A percentile compares a stretch with the other conserved stretches of the same genome.
Evolutionary conservation across 2,113 vertebrate genomes (phyloP).

Genomic region (Oxygymnocypris stewartii): DNA sequence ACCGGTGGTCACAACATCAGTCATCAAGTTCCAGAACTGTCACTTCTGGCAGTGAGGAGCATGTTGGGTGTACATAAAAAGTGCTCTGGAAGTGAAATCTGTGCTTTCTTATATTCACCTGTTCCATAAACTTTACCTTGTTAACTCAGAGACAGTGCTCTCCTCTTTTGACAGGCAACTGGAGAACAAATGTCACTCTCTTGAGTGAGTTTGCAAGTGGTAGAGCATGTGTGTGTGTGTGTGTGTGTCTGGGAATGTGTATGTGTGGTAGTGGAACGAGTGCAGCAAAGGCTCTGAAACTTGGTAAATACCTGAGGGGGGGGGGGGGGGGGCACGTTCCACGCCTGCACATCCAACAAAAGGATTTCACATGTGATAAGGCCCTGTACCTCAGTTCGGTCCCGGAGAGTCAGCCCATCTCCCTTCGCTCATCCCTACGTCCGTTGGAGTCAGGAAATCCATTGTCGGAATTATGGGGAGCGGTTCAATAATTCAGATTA

Average conservation of each 20-base stretch:
- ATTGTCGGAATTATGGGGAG: conserved; percentile 95
- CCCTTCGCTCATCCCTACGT: conserved; percentile 44
- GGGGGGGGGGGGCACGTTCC: conserved; percentile 77
- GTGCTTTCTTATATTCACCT: conserved; percentile 12
- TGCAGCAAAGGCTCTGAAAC: conserved; percentile 34
- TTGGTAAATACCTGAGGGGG: conserved; percentile 78
- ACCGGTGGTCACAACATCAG: conserved; percentile 6
- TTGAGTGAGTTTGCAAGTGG: conserved; percentile 34
- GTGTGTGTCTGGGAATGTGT: conserved; percentile 13
- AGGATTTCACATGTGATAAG: conserved; percentile 89
- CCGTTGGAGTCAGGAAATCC: conserved; percentile 73
- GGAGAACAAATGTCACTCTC: conserved; percentile 51
- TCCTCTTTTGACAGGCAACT: conserved; percentile 47
- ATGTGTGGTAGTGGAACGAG: neutral
- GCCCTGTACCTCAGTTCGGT: conserved; percentile 78
- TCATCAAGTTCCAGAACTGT: conserved; percentile 20
- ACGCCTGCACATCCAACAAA: conserved; percentile 85
- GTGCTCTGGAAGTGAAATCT: conserved; percentile 7
- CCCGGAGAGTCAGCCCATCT: conserved; percentile 75
- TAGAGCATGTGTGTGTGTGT: neutral
- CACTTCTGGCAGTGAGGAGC: neutral
- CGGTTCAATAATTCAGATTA: conserved; percentile 99
- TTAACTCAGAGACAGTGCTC: conserved; percentile 28
- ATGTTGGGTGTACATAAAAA: conserved; percentile 16
- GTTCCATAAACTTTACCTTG: conserved; percentile 32